A percentile compares a stretch with the other conserved stretches of the same genome.
phyloP scores from a whole-genome alignment of 2,797 vertebrate genomes.

The Anomalospiza imberbis region DNA sequence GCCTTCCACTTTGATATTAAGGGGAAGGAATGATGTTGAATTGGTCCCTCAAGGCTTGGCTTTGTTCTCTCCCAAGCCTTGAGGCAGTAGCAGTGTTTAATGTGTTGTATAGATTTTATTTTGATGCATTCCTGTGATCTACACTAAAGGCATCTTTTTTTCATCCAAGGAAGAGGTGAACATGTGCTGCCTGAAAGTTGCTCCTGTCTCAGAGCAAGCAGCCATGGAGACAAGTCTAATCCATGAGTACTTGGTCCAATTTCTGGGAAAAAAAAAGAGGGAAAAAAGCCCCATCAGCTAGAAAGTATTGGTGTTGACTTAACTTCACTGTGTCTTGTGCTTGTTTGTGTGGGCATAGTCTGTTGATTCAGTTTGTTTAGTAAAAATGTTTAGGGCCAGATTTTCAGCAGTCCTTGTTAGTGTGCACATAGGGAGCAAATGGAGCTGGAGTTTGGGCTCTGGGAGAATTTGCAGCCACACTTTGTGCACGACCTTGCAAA shows the following conservation, averaged over 20 bases:
- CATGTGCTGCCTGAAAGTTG: constrained; percentile 10
- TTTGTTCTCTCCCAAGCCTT: constrained; percentile 28
- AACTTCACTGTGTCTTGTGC: constrained; percentile 57
- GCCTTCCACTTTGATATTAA: constrained; percentile 53
- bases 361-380: constrained; percentile 48
- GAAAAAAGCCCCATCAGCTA: background rate
- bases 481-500: background rate
- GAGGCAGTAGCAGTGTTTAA: constrained; percentile 43
- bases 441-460: background rate
- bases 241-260: background rate
- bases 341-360: constrained; percentile 56
- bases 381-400: constrained; percentile 34
- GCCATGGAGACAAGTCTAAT: background rate
- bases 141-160: background rate
- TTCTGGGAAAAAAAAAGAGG: background rate
- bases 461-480: background rate
- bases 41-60: constrained; percentile 33
- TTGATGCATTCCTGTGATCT: constrained; percentile 58
- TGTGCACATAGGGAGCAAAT: background rate
- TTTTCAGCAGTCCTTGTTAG: constrained; percentile 16
- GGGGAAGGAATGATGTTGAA: constrained; percentile 43
- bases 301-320: constrained; percentile 48
- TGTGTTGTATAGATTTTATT: constrained; percentile 28
- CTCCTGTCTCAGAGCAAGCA: constrained; percentile 7
- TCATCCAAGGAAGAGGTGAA: constrained; percentile 44